Conservation (phyloP, 2,113 vertebrate genomes). For the Gymnogyps californianus region DNA sequence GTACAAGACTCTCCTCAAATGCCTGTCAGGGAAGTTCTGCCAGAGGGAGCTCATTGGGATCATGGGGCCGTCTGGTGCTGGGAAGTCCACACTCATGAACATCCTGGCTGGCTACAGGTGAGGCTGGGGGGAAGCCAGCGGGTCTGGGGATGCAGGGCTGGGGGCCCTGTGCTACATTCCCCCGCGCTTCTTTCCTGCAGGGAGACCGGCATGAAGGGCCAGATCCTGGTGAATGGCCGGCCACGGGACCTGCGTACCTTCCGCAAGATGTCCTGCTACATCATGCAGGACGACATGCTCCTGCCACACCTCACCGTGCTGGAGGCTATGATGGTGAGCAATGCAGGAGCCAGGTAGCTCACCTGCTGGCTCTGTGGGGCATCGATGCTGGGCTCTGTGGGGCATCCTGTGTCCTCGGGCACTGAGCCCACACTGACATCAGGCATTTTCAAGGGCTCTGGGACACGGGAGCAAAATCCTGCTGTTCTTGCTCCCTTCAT, state of each 20-base stretch:
- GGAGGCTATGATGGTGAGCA: conserved; percentile 96
- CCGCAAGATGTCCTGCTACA: conserved; percentile 99
- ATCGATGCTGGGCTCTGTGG: not conserved
- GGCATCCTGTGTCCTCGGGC: not conserved
- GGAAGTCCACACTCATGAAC: conserved; percentile 98
- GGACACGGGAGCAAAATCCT: not conserved
- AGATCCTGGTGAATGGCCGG: conserved; percentile 91
- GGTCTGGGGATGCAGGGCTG: not conserved
- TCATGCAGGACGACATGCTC: conserved; percentile 99
- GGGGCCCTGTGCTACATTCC: not conserved
- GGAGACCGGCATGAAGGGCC: conserved; percentile 95
- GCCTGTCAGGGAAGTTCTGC: conserved; percentile 94
- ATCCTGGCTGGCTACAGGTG: conserved; percentile 98
- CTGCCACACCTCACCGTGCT: conserved; percentile 89
- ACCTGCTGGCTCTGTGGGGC: not conserved
- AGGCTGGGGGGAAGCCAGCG: not conserved
- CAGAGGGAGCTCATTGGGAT: conserved; percentile 94
- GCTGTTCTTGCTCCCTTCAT: not conserved
- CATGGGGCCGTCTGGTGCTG: conserved; percentile 96
- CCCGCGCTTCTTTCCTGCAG: conserved; percentile 39
- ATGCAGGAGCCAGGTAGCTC: not conserved
- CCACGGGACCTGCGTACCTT: conserved; percentile 92
- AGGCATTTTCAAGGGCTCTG: not conserved
- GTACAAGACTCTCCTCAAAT: conserved; percentile 97
- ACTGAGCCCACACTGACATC: not conserved